These are phyloP conservation scores for Cloeon dipterum DNA, from an alignment of 2,888 invertebrate species.

Conservation along the genomic window DNA sequence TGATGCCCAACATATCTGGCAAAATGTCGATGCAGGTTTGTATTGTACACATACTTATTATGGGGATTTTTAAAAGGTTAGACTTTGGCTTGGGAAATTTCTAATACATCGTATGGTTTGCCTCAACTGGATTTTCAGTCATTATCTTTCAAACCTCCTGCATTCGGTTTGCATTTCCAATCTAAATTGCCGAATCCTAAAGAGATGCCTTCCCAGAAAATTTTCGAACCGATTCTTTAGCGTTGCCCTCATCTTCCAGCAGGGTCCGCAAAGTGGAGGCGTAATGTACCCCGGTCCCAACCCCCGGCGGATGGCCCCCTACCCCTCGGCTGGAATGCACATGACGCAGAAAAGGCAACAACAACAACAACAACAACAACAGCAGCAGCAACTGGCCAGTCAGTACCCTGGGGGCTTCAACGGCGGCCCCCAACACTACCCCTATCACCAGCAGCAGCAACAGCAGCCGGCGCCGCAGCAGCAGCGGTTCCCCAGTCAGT, in stretches of 20 bases:
- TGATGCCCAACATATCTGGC: constrained; percentile 11
- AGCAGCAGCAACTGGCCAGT: constrained; percentile 5
- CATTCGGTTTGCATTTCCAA: constrained; percentile 4
- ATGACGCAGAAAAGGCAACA: constrained; percentile 52
- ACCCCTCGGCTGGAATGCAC: constrained; percentile 68
- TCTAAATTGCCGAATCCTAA: neutral
- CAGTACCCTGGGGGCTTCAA: too few species aligned
- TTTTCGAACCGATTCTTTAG: too few species aligned
- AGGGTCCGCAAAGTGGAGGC: constrained; percentile 11
- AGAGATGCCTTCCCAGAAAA: too few species aligned
- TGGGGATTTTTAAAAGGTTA: too few species aligned
- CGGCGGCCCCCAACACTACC: constrained; percentile 20
- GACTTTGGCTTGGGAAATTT: too few species aligned
- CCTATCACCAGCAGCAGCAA: constrained; percentile 14
- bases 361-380: constrained; percentile 8
- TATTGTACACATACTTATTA: too few species aligned
- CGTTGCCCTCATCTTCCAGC: too few species aligned
- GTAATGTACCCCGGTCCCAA: constrained; percentile 36
- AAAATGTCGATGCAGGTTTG: constrained; percentile 17
- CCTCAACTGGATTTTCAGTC: too few species aligned
- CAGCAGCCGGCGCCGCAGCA: constrained; percentile 10
- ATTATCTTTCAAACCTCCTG: constrained; percentile 2
- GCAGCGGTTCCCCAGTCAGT: constrained; percentile 10
- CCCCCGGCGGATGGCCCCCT: constrained; percentile 61
- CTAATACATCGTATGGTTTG: too few species aligned